Conservation (phyloP, 1,140 invertebrate genomes). For the Diuraphis noxia region DNA sequence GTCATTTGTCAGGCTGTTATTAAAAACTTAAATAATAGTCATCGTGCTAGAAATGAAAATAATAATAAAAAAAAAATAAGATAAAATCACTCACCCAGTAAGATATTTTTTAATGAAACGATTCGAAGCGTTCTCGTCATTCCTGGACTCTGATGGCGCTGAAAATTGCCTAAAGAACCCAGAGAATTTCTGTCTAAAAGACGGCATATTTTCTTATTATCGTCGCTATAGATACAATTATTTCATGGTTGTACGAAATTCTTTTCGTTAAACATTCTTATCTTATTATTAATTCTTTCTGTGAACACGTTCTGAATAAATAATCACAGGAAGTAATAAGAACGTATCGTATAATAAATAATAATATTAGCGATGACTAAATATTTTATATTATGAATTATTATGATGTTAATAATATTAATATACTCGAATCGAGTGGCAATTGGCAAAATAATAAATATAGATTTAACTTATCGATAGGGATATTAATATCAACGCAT, state of each 20-base stretch:
- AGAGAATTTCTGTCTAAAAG: conserved; percentile 72
- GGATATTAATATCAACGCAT: neutral
- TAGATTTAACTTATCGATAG: neutral
- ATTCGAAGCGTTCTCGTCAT: conserved; percentile 65
- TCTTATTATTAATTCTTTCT: neutral
- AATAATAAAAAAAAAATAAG: neutral
- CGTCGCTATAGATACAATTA: neutral
- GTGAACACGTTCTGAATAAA: neutral
- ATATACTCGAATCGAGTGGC: neutral
- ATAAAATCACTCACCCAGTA: conserved; percentile 67
- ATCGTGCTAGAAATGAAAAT: too few relatives aligned
- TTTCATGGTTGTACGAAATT: neutral
- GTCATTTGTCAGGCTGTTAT: neutral
- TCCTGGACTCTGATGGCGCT: conserved; percentile 62
- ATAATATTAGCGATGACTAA: too few relatives aligned
- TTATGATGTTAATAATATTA: too few relatives aligned
- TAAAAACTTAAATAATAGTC: too few relatives aligned
- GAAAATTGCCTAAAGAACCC: conserved; percentile 76
- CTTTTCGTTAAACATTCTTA: neutral
- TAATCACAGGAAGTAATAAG: neutral
- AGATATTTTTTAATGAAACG: conserved; percentile 76
- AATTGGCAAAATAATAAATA: too few relatives aligned
- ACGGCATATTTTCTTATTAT: conserved; percentile 65
- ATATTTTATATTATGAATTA: neutral
- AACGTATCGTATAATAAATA: too few relatives aligned